Percentiles rank a stretch among this genome's conserved stretches.
Conservation (phyloP, 1,140 invertebrate genomes). For the Papilio polyxenes region DNA sequence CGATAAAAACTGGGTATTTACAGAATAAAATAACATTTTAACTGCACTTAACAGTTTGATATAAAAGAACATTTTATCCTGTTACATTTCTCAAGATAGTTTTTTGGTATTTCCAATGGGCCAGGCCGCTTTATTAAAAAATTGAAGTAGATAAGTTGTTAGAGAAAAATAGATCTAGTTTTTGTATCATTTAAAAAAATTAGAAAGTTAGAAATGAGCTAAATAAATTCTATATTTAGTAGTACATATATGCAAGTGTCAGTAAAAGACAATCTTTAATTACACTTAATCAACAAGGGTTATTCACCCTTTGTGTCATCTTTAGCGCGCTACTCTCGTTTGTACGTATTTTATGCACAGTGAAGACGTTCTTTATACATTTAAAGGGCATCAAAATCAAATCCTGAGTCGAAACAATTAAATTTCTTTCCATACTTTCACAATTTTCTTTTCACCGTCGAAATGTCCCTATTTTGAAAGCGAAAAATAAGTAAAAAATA, state of each 20-base stretch:
- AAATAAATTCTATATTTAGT: neutral
- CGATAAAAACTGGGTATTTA: conserved; percentile 11
- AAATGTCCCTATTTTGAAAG: too few relatives aligned
- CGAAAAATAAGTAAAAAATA: too few relatives aligned
- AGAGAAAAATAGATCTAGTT: neutral
- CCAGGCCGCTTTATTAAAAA: neutral
- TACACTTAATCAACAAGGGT: conserved; percentile 7
- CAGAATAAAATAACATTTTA: neutral
- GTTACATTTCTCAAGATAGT: neutral
- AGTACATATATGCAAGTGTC: neutral
- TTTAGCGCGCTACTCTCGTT: neutral
- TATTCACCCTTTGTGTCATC: neutral
- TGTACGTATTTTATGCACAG: neutral
- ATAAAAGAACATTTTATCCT: neutral
- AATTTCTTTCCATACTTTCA: neutral
- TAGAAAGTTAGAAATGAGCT: neutral
- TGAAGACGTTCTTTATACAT: neutral
- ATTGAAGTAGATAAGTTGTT: neutral
- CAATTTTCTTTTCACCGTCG: neutral
- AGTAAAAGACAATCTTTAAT: neutral
- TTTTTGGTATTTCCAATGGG: neutral
- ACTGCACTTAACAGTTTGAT: neutral
- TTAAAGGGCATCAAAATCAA: neutral
- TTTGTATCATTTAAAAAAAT: neutral
- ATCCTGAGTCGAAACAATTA: neutral